phyloP scores from a whole-genome alignment of 2,888 invertebrate genomes.

The Epinotia demarniana region DNA sequence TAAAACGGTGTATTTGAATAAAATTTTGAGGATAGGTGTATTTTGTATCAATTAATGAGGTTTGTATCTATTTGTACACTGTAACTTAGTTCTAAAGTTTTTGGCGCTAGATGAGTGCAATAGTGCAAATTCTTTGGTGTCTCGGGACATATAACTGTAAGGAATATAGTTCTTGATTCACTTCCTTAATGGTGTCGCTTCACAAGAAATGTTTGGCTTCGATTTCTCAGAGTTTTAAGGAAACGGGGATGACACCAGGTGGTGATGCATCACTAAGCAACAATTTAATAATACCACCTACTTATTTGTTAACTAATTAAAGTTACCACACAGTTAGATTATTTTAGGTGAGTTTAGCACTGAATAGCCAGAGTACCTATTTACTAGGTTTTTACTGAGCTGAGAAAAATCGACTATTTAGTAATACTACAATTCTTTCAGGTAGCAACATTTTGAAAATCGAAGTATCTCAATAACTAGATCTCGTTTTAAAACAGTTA shows the following conservation, averaged over 20 bases:
- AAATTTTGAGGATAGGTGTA: no score
- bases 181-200: conserved; percentile 24
- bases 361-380: no score
- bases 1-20: no score
- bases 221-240: conserved; percentile 21
- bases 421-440: no score
- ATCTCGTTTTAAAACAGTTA: no score
- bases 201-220: conserved; percentile 16
- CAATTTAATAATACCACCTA: not conserved
- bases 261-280: conserved; percentile 11
- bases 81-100: no score
- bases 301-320: not conserved
- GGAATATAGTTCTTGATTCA: conserved; percentile 37
- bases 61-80: not conserved
- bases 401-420: no score
- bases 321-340: not conserved
- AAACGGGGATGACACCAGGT: conserved; percentile 12
- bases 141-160: not conserved
- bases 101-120: no score
- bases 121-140: not conserved
- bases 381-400: no score
- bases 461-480: no score
- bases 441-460: no score
- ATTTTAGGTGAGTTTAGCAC: no score
- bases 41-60: not conserved